Evolutionary conservation across 2,113 vertebrate species (phyloP), one percentile per base, ranked within the genome.

Genomic region (Rhinichthys klamathensis): DNA sequence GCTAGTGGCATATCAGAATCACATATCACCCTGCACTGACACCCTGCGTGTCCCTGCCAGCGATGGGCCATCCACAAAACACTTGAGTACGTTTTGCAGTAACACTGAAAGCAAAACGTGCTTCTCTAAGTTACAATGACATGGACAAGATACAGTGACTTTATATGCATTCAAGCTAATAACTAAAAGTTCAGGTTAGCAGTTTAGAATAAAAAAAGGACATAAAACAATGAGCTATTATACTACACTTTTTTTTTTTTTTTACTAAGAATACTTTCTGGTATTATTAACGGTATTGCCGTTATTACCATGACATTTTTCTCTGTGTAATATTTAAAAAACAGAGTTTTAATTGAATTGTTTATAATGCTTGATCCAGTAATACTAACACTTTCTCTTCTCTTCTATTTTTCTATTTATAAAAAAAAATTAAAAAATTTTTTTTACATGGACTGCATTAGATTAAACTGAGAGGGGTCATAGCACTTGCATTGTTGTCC

Each of bases 21-120:
- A 89, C 90, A 88, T 87, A 90, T 86, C 87, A 87, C 86, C 87
- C 91, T 89, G 91, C 89, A 88, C 88, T 90, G 92, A 92, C 91
- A 91, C 84, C 67, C 86, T 90, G 86, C 60, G 75, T 91, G 89
- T 91, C 90, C 87, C 86, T 89, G 87, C 73, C 86, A 88, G 91
- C 90, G 88, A 90, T 90, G 89, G 87, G 61, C 81, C 32, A 65
- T 87, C 86, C 81, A 83, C 82, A 89, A 63, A 23, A 83, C 84
- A 54, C 67, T 30, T 1, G 1, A 30, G 30, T 30, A 58, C 21
- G 88, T 90, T n/a, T 88, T 85, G 84, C 85, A 80, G 4, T 84
- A 78, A 88, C 87, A 85, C 87, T 85, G 85, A 67, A 79, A 84
- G 88, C 88, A 76, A 69, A 84, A 81, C 87, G 84, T 73, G 46